These are phyloP conservation scores for Pegoplata infirma DNA, from an alignment of 2,888 invertebrate genomes.

Conservation along the genomic window DNA sequence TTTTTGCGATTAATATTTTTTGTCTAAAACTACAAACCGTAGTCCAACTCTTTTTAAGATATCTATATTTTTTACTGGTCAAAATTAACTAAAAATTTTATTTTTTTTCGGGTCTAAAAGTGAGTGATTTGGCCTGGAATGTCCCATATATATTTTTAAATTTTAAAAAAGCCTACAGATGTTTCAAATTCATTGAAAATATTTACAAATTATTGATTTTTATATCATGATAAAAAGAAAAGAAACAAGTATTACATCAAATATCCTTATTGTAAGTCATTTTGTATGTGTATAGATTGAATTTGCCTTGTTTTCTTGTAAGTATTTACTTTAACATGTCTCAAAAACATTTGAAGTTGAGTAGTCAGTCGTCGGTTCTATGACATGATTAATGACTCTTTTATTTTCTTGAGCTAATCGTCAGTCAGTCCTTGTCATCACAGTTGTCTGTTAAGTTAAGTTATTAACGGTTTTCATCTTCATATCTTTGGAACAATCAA, in stretches of 20 bases:
- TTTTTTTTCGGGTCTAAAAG: too few species aligned
- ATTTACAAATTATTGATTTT: not conserved
- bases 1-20: too few species aligned
- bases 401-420: slow-evolving; percentile 50
- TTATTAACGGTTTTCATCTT: slow-evolving; percentile 55
- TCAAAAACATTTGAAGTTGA: slow-evolving; percentile 13
- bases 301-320: not conserved
- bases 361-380: slow-evolving; percentile 9
- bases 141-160: too few species aligned
- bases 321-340: not conserved
- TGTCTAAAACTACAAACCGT: too few species aligned
- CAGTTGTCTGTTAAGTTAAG: slow-evolving; percentile 44
- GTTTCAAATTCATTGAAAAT: not conserved
- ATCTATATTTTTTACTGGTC: too few species aligned
- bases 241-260: too few species aligned
- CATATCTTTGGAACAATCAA: slow-evolving; percentile 44
- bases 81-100: too few species aligned
- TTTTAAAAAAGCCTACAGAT: too few species aligned
- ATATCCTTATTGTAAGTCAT: not conserved
- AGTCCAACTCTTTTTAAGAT: too few species aligned
- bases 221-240: not conserved
- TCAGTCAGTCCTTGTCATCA: slow-evolving; percentile 52
- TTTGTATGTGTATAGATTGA: not conserved
- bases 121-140: too few species aligned
- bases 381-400: slow-evolving; percentile 58